Base-by-base conservation (phyloP, 2,888 invertebrate genomes). In the Oligia strigilis region DNA sequence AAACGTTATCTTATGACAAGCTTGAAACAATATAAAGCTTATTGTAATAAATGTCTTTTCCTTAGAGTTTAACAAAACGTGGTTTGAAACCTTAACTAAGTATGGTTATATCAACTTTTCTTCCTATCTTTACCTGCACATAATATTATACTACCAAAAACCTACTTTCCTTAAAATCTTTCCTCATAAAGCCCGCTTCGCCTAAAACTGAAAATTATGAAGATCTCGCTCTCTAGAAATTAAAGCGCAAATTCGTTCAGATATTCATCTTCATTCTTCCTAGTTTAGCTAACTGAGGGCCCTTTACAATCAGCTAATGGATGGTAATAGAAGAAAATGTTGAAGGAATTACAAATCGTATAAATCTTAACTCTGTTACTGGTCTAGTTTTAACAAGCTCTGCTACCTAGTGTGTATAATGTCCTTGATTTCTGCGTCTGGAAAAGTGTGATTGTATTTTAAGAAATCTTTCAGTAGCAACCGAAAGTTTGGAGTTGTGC, bases 251-350 rank as follows among this genome's bases (percentile, higher is more conserved):
- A 77, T 81, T 85, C 66, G 58, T 85, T 83, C 70, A 75, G 62
- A 62, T 78, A 84, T 85, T 67, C 65, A 84, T 84, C 85, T 78
- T 85, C 66, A 84, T 84, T 85, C n/a, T 65, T 81, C 52, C 40
- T 72, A 85, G 78, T 69, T 84, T 72, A 85, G 72, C 29, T 52
- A 77, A 81, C 74, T 81, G 62, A 77, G 81, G 75, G 73, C 77
- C 85, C 65, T 74, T 78, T 62, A 81, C 72, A 84, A 84, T 84
- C 78, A 85, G 72, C 84, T 85, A 84, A 84, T 84, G 84, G 84
- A 69, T 60, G 73, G 46, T 69, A 65, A 80, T 70, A 84, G 49
- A 46, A 84, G 69, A 49, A 70, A 66, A 81, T 72, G 46, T 40
- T 40, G 74, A 75, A 46, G 60, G 66, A 60, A 78, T 81, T 78